Evolutionary conservation across 2,797 vertebrate species (phyloP), one percentile per base, ranked within the genome.

Genomic region (Coregonus ussuriensis): DNA sequence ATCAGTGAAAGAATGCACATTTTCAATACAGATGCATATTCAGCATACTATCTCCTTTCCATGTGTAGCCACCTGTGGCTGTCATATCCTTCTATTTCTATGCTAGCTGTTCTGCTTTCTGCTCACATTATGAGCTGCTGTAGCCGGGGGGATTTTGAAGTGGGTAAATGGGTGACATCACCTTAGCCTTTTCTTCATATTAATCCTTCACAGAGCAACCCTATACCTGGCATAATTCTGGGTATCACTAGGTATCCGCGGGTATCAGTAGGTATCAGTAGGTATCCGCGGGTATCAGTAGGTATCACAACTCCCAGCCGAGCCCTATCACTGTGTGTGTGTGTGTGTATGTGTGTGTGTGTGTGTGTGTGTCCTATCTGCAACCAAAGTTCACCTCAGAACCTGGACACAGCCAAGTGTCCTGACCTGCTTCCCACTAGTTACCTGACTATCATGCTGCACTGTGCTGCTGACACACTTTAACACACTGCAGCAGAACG

Each of bases 361-460:
- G 41, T 47, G 41, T 47, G 41, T 11, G 41, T 47, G 2, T n/a
- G 7, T 11, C 41, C 41, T 47, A 47, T 47, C 41, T 2, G 41
- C 2, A 47, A 47, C 41, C 41, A 80, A 72, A 71, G 74, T 67
- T 75, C 74, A 59, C 31, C 29, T 72, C 29, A 18, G 21, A 51
- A 15, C 41, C 41, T 47, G 7, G 2, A 11, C 2, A 47, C 41
- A 47, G 41, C 37, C 65, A 21, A 13, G 13, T 74, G 72, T 3
- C 54, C 54, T 63, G n/a, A 63, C 59, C 59, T 63, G 59, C 11
- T 63, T 25, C n/a, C 18, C 1, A 29, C 16, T 6, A 51, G 15
- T 25, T 41, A 72, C 69, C 4, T 11, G 68, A 15, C 14, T 47
- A 35, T 35, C 33, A 33, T 37, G 18, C 31, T 47, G 37, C 47